phyloP scores from a whole-genome alignment of 2,113 vertebrate species.

The Scophthalmus maximus region DNA sequence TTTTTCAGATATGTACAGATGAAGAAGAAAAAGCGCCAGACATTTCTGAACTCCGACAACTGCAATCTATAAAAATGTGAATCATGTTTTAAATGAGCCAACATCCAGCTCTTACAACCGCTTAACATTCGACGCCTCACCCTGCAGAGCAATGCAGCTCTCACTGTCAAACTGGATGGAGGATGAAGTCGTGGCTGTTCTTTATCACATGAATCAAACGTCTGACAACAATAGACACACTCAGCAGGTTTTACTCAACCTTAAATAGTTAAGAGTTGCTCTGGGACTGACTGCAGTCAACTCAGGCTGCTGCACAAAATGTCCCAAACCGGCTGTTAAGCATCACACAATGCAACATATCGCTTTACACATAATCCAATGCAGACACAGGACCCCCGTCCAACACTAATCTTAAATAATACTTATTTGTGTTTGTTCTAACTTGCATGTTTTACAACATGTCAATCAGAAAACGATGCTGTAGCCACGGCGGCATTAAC shows the following conservation, averaged over 20 bases:
- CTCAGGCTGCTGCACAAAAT: constrained; percentile 4
- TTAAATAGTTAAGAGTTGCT: not conserved
- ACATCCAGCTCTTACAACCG: constrained; percentile 1
- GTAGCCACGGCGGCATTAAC: not conserved
- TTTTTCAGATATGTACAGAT: constrained; percentile 3
- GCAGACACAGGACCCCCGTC: not conserved
- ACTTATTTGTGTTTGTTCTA: not conserved
- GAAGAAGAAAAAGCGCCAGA: too few species aligned
- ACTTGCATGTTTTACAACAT: not conserved
- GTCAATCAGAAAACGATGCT: constrained; percentile 6
- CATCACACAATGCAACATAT: not conserved
- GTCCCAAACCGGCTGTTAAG: not conserved
- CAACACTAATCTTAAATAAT: not conserved
- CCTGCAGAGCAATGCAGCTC: constrained; percentile 45
- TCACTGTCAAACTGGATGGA: constrained; percentile 6
- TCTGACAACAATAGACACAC: constrained; percentile 8
- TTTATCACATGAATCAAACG: not conserved
- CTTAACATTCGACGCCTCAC: constrained; percentile 17
- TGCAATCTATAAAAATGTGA: constrained; percentile 23
- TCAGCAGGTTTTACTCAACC: constrained; percentile 2
- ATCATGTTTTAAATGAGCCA: constrained; percentile 15
- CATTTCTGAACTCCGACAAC: constrained; percentile 28
- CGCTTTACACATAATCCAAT: not conserved
- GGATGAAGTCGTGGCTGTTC: not conserved
- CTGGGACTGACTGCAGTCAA: not conserved